These are phyloP conservation scores for Catonia carolina DNA, from an alignment of 2,888 invertebrate genomes.

Conservation along the genomic window DNA sequence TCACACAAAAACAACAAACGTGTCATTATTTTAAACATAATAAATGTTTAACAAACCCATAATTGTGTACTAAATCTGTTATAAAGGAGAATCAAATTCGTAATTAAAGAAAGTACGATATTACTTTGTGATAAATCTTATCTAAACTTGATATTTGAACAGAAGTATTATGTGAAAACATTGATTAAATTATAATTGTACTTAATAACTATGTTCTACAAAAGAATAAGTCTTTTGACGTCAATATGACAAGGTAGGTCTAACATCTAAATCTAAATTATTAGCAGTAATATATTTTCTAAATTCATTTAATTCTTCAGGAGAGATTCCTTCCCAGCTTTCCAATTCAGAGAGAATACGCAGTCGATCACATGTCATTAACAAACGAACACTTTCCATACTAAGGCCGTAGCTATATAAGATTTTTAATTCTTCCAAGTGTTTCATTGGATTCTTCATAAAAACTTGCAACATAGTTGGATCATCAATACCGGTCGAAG, in stretches of 20 bases:
- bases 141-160: no score
- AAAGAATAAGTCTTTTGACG: no score
- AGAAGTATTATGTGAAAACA: no score
- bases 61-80: no score
- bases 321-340: conserved; percentile 60
- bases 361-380: conserved; percentile 58
- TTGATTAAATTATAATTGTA: no score
- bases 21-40: no score
- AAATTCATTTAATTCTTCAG: conserved; percentile 55
- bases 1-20: no score
- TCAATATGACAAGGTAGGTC: conserved; percentile 46
- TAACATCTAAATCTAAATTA: conserved; percentile 60
- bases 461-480: conserved; percentile 56
- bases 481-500: conserved; percentile 64
- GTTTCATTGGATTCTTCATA: conserved; percentile 56
- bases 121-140: no score
- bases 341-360: conserved; percentile 61
- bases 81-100: no score
- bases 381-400: conserved; percentile 56
- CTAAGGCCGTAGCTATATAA: conserved; percentile 62
- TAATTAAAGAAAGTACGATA: no score
- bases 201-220: no score
- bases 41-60: no score
- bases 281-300: conserved; percentile 55
- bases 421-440: conserved; percentile 61